phyloP scores from a whole-genome alignment of 2,113 vertebrate species.

The Piaya cayana region DNA sequence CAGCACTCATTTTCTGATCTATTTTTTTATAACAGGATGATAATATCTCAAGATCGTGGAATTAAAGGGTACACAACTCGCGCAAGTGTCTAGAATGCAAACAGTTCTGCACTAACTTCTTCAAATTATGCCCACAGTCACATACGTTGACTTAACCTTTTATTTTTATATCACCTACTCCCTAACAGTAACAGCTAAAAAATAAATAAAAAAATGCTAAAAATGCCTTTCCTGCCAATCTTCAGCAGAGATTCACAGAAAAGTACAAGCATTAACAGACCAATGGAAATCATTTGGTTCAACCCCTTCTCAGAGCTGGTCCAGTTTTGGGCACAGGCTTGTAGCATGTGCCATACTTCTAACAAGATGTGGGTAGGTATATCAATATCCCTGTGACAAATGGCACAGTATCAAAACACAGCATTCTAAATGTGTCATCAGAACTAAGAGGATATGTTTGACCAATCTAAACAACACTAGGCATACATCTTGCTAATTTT shows the following conservation, averaged over 20 bases:
- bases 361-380: not conserved
- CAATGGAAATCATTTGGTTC: not conserved
- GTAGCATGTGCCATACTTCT: not conserved
- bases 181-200: not conserved
- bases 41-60: not conserved
- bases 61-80: not conserved
- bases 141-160: not conserved
- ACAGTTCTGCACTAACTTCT: not conserved
- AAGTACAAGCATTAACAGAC: not conserved
- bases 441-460: not conserved
- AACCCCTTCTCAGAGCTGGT: not conserved
- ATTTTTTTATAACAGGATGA: not conserved
- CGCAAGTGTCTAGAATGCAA: not conserved
- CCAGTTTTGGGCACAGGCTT: not conserved
- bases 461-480: not conserved
- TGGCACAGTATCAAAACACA: not conserved
- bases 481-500: not conserved
- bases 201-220: not conserved
- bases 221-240: not conserved
- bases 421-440: not conserved
- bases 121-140: not conserved
- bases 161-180: not conserved
- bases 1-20: slow-evolving; percentile 18
- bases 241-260: not conserved
- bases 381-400: not conserved